Evolutionary conservation across 1,140 invertebrate genomes (phyloP).

Genomic region (Aphidius ervi): DNA sequence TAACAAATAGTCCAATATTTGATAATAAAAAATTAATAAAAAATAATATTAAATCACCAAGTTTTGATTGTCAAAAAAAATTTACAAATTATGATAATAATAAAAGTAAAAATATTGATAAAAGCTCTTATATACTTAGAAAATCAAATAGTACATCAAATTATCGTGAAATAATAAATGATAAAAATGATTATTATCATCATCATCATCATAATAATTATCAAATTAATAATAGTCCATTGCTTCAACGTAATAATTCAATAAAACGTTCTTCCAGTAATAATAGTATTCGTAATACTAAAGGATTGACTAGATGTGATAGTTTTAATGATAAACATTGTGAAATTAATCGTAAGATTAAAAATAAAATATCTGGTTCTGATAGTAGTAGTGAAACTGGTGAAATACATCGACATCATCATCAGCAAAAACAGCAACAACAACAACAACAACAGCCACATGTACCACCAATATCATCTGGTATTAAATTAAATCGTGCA

Average conservation of each 20-base stretch:
- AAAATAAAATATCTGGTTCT: slow-evolving; percentile 25
- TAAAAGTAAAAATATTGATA: slow-evolving; percentile 38
- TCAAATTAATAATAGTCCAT: slow-evolving; percentile 30
- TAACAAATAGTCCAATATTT: slow-evolving; percentile 40
- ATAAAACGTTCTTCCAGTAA: slow-evolving; percentile 41
- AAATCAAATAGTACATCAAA: slow-evolving; percentile 40
- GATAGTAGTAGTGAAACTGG: slow-evolving; percentile 41
- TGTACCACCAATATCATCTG: slow-evolving; percentile 31
- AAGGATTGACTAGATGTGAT: slow-evolving; percentile 29
- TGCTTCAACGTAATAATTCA: slow-evolving; percentile 27
- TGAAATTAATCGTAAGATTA: slow-evolving; percentile 22
- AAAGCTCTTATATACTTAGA: slow-evolving; percentile 41
- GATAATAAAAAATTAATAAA: slow-evolving; percentile 31
- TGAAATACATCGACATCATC: slow-evolving; percentile 13
- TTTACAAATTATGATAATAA: slow-evolving; percentile 27
- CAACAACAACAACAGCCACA: slow-evolving; percentile 16
- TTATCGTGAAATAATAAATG: slow-evolving; percentile 31
- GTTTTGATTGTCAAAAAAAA: slow-evolving; percentile 34
- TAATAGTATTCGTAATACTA: slow-evolving; percentile 35
- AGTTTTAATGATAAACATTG: slow-evolving; percentile 37
- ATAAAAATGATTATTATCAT: slow-evolving; percentile 26
- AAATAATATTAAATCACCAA: slow-evolving; percentile 32
- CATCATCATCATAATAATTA: slow-evolving; percentile 26
- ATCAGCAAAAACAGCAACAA: too few relatives aligned
- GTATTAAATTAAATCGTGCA: slow-evolving; percentile 39